These are phyloP conservation scores for Pandemis cinnamomeana DNA, from an alignment of 2,888 invertebrate species.

Conservation along the genomic window DNA sequence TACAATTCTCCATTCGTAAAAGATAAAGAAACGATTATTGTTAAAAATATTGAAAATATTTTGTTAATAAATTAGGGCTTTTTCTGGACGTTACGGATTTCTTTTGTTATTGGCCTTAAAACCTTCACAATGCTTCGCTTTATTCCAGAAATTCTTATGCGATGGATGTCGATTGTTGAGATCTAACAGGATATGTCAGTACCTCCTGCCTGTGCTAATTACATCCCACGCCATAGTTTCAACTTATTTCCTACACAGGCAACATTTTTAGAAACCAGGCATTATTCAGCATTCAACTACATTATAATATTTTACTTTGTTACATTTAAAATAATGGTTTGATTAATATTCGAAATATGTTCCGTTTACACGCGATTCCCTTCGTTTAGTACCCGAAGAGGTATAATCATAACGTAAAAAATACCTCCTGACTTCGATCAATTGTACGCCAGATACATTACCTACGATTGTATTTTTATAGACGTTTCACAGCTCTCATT, in stretches of 20 bases:
- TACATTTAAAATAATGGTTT: constrained; percentile 1
- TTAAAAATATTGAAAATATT: too few relatives aligned
- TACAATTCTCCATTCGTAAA: too few relatives aligned
- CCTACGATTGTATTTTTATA: too few relatives aligned
- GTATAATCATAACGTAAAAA: not conserved
- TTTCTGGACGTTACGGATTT: not conserved
- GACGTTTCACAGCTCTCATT: too few relatives aligned
- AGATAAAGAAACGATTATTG: too few relatives aligned
- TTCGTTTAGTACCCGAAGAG: not conserved
- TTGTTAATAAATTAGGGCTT: too few relatives aligned
- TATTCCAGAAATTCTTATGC: not conserved
- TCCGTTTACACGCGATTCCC: not conserved
- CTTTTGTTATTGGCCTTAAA: not conserved
- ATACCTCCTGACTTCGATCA: not conserved
- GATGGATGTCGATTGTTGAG: constrained; percentile 7
- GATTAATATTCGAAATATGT: constrained; percentile 22
- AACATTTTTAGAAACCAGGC: not conserved
- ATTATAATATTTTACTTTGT: not conserved
- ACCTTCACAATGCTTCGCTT: not conserved
- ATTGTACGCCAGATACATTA: too few relatives aligned
- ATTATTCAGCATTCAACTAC: not conserved
- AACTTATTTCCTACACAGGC: not conserved
- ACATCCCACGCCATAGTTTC: too few relatives aligned
- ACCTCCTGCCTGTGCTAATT: not conserved
- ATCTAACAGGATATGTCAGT: constrained; percentile 12